Percentiles rank a stretch among this genome's conserved stretches.
Conservation (phyloP, 2,797 vertebrate species). For the Neomorphus geoffroyi region DNA sequence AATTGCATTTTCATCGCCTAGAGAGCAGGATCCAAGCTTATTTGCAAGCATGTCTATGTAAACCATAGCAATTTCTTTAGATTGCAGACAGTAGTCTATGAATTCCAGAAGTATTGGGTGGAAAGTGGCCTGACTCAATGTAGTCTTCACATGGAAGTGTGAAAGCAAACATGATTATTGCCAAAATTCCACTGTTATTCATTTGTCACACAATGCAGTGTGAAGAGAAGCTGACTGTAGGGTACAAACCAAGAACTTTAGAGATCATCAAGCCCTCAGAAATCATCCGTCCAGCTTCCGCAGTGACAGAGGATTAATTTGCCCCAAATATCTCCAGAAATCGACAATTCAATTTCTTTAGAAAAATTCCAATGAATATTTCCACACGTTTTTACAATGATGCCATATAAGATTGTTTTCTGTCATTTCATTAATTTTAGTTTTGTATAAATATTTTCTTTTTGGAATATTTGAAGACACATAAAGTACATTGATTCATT, state of each 20-base stretch:
- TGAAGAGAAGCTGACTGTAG: not conserved
- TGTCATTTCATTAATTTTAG: not conserved
- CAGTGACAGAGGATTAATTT: not conserved
- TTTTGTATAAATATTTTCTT: not conserved
- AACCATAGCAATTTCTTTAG: not conserved
- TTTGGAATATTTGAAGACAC: not conserved
- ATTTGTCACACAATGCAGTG: not conserved
- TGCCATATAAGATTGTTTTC: not conserved
- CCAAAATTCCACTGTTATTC: not conserved
- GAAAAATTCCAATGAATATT: not conserved
- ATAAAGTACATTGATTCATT: not conserved
- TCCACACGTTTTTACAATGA: not conserved
- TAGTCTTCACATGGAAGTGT: fast-evolving
- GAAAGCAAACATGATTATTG: not conserved
- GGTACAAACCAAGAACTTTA: not conserved
- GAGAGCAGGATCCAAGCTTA: not conserved
- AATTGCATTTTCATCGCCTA: not conserved
- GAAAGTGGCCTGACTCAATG: not conserved
- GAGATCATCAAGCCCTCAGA: not conserved
- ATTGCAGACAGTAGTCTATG: not conserved
- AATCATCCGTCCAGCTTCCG: not conserved
- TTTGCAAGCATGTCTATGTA: not conserved
- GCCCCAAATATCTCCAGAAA: not conserved
- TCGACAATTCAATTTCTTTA: not conserved
- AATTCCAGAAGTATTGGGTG: not conserved